Evolutionary conservation across 2,113 vertebrate species (phyloP), one percentile per base, ranked within the genome.

Genomic region (Lanius collurio): DNA sequence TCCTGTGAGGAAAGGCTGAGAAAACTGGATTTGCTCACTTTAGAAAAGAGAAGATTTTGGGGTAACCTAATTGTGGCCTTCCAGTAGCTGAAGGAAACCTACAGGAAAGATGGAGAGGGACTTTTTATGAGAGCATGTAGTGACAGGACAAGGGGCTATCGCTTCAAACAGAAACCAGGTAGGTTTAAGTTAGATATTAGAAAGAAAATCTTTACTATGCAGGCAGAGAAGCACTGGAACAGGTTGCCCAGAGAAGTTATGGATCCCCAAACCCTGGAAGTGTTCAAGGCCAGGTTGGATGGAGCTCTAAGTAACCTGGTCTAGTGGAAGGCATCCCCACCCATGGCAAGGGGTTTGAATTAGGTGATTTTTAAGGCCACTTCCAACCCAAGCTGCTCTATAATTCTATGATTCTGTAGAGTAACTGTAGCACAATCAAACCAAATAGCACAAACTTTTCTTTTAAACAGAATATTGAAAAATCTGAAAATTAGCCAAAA

Each of bases 261-360:
- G n/a, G 21, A 41, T 47, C 17, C 11, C 8, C 9, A 15, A 11
- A 27, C 21, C 17, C 17, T 83, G 21, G 9, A 68, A 76, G 14
- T 41, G 9, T 26, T 55, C 21, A 76, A 8, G 14, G n/a, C 9
- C 11, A 35, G 7, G 16, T 7, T 35, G 39, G 5, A 60, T 39
- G 9, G 28, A n/a, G 6, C 13, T 53, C 53, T 75, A 59, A 53
- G 24, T 3, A 74, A 24, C 19, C 7, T 60, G 8, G 6, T 46
- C 39, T 46, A 30, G 39, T 8, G 2, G 30, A 68, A 60, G 4
- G 11, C 10, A 13, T n/a, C 9, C 24, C 60, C 52, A 19, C 19
- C n/a, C 28, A 17, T 16, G 20, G 7, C 6, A 18, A 16, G 2
- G 16, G 11, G 1, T 1, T 8, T 53, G 26, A 53, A 39, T 14